These are phyloP conservation scores for Neosilurus mollespiculum DNA, from an alignment of 2,797 vertebrate genomes.

Conservation along the genomic window DNA sequence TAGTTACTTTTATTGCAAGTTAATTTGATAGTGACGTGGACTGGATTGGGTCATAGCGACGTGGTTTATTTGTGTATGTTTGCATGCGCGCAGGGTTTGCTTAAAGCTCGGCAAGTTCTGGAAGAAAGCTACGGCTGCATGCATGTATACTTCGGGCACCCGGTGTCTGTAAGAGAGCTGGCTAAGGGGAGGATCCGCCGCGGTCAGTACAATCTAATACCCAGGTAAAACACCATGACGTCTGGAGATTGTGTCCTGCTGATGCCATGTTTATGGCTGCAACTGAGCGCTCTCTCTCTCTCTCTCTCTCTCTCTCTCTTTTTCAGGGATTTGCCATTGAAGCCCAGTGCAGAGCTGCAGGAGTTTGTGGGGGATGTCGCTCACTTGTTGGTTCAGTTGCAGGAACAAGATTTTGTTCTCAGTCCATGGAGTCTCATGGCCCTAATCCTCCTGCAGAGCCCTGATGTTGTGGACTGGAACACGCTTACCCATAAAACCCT, in stretches of 20 bases:
- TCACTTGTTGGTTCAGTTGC: constrained; percentile 81
- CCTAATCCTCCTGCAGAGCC: constrained; percentile 83
- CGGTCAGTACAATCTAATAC: constrained; percentile 83
- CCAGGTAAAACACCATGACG: constrained; percentile 75
- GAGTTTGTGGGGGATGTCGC: constrained; percentile 82
- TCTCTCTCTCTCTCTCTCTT: background rate
- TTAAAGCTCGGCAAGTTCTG: constrained; percentile 88
- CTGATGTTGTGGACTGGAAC: constrained; percentile 74
- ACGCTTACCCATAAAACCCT: constrained; percentile 79
- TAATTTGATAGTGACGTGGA: background rate
- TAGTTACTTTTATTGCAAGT: background rate
- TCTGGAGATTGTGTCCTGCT: background rate
- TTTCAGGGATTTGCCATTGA: constrained; percentile 85
- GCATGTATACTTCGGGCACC: constrained; percentile 85
- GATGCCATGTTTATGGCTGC: background rate
- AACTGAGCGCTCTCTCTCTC: background rate
- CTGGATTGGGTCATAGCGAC: background rate
- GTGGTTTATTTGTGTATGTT: background rate
- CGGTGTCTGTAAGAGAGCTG: constrained; percentile 85
- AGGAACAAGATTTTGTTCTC: constrained; percentile 83
- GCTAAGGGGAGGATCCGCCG: constrained; percentile 80
- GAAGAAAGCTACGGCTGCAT: constrained; percentile 88
- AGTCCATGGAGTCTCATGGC: constrained; percentile 85
- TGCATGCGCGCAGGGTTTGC: constrained; percentile 76
- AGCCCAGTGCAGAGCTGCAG: constrained; percentile 77